Evolutionary conservation across 2,113 vertebrate genomes (phyloP).

Genomic region (Salvelinus sp.): DNA sequence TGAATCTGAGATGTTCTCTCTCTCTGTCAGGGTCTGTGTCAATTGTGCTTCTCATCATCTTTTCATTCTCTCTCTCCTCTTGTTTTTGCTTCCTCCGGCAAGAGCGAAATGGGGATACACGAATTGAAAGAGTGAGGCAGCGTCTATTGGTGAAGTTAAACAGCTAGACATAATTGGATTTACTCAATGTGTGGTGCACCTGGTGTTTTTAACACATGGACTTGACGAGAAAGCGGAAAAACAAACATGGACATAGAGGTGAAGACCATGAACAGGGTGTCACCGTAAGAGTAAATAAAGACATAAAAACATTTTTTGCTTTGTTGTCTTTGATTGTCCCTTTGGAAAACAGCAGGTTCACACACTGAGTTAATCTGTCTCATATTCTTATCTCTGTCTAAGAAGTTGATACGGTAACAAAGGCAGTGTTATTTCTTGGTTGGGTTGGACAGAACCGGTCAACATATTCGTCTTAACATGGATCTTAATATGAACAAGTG

Average conservation of each 20-base stretch:
- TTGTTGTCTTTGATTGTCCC: not conserved
- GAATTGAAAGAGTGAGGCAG: not conserved
- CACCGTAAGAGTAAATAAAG: not conserved
- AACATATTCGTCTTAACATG: too few relatives aligned
- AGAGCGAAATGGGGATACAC: constrained; percentile 1
- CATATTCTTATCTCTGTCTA: not conserved
- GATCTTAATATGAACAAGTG: too few relatives aligned
- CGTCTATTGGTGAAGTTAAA: not conserved
- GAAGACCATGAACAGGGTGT: too few relatives aligned
- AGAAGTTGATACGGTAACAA: not conserved
- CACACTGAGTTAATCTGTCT: not conserved
- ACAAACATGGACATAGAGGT: too few relatives aligned
- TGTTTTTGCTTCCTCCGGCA: not conserved
- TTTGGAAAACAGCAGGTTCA: constrained; percentile 3
- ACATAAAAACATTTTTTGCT: not conserved
- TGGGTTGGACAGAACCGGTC: not conserved
- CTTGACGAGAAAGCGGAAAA: not conserved
- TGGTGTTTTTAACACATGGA: not conserved
- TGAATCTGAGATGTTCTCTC: constrained; percentile 12
- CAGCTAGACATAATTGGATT: not conserved
- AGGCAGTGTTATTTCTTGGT: not conserved
- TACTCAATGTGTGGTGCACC: not conserved
- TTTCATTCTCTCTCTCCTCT: not conserved
- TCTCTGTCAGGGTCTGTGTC: constrained; percentile 1
- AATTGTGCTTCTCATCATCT: not conserved